Conservation (phyloP, 2,113 vertebrate species). For the Pitta sordida region DNA sequence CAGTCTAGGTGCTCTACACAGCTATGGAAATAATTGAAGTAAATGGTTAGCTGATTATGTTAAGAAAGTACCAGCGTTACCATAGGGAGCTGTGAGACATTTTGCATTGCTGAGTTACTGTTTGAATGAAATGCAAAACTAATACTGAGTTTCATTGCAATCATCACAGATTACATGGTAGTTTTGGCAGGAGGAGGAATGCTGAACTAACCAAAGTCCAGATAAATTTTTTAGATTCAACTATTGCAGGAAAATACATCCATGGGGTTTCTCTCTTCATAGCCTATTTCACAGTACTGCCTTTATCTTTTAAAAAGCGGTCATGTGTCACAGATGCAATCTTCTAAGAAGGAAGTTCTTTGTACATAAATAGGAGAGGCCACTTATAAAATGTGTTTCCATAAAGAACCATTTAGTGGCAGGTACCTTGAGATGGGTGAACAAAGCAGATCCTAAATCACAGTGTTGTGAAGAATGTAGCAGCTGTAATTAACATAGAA, state of each 20-base stretch:
- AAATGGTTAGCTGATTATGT: background rate
- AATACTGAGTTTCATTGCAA: background rate
- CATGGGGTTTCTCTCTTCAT: background rate
- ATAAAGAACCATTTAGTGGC: background rate
- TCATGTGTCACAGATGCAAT: background rate
- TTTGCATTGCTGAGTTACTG: background rate
- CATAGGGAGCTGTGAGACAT: background rate
- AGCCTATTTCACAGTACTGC: background rate
- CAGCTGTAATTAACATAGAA: background rate
- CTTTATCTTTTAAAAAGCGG: background rate
- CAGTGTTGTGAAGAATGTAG: background rate
- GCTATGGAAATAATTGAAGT: background rate
- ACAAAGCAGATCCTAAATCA: background rate
- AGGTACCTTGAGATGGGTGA: background rate
- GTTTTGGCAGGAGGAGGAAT: background rate
- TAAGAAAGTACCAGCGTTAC: background rate
- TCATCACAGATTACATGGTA: background rate
- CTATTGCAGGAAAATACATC: background rate
- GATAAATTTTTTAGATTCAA: background rate
- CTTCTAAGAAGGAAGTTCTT: background rate
- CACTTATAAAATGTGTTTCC: background rate
- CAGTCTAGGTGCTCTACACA: background rate
- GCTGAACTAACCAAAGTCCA: background rate
- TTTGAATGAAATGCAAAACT: background rate
- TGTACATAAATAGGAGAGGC: background rate